These are phyloP conservation scores for Chromobotia macracanthus DNA, from an alignment of 2,797 vertebrate genomes.

Conservation along the genomic window DNA sequence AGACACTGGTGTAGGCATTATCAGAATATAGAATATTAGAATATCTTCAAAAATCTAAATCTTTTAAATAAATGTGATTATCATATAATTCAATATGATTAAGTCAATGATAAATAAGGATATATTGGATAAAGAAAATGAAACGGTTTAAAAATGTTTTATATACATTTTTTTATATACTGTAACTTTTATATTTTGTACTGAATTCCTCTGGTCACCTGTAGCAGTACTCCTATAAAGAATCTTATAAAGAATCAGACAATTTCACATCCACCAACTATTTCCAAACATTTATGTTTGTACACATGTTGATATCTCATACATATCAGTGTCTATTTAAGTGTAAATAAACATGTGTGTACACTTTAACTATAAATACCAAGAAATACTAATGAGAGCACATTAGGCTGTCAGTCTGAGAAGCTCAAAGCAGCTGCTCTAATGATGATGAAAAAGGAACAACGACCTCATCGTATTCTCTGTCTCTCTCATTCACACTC, in stretches of 20 bases:
- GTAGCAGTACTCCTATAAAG: too few species aligned
- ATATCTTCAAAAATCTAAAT: too few species aligned
- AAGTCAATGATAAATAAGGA: background rate
- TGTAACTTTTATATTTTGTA: too few species aligned
- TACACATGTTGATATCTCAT: background rate
- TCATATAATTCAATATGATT: too few species aligned
- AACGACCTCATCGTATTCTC: background rate
- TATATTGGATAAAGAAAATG: background rate
- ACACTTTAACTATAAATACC: background rate
- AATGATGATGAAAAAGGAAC: background rate
- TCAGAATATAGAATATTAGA: background rate
- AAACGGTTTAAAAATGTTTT: background rate
- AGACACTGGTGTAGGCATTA: background rate
- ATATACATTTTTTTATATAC: too few species aligned
- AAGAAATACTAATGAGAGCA: background rate
- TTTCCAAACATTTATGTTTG: background rate
- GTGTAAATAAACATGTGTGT: background rate
- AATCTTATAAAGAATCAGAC: too few species aligned
- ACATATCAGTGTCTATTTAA: background rate
- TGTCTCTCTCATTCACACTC: background rate
- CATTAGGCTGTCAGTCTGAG: background rate
- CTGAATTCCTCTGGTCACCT: too few species aligned
- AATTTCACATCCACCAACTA: too few species aligned
- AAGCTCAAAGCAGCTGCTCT: background rate
- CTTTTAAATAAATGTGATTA: too few species aligned